Percentiles rank a stretch among this genome's conserved stretches.
Conservation (phyloP, 2,797 vertebrate species). For the Cetoscarus ocellatus region DNA sequence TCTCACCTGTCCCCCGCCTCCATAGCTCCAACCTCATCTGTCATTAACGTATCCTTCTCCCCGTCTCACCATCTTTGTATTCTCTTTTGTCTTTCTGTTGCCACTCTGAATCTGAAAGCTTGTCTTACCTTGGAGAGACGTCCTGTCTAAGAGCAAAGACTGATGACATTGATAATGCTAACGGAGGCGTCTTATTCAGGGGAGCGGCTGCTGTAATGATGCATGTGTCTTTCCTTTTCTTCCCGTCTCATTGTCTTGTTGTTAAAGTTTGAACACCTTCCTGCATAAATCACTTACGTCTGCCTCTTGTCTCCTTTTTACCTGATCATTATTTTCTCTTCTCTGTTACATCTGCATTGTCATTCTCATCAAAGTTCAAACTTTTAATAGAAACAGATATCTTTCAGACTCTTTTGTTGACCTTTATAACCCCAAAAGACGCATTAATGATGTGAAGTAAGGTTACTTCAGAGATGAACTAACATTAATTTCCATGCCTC, state of each 20-base stretch:
- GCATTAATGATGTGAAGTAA: too few species aligned
- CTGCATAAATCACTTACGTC: constrained; percentile 25
- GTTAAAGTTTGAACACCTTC: constrained; percentile 35
- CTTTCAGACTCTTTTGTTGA: too few species aligned
- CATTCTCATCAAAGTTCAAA: too few species aligned
- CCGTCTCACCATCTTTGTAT: constrained; percentile 13
- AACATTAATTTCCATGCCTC: too few species aligned
- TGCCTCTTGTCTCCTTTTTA: constrained; percentile 13
- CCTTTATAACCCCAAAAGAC: too few species aligned
- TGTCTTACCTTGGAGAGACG: constrained; percentile 41
- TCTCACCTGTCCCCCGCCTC: constrained; percentile 42
- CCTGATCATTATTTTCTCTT: background rate
- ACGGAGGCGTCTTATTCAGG: constrained; percentile 40
- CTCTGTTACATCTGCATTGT: too few species aligned
- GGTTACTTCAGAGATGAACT: too few species aligned
- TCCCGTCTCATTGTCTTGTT: background rate
- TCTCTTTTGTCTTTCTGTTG: constrained; percentile 34
- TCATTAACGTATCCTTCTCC: constrained; percentile 32
- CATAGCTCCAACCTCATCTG: constrained; percentile 26
- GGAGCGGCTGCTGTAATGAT: constrained; percentile 17
- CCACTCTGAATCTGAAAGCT: constrained; percentile 40
- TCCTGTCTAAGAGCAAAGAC: constrained; percentile 41
- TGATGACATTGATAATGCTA: constrained; percentile 44
- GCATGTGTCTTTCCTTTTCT: constrained; percentile 1
- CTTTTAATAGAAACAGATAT: too few species aligned